Evolutionary conservation across 2,888 invertebrate species (phyloP).

Genomic region (Malthinus seriepunctatus): DNA sequence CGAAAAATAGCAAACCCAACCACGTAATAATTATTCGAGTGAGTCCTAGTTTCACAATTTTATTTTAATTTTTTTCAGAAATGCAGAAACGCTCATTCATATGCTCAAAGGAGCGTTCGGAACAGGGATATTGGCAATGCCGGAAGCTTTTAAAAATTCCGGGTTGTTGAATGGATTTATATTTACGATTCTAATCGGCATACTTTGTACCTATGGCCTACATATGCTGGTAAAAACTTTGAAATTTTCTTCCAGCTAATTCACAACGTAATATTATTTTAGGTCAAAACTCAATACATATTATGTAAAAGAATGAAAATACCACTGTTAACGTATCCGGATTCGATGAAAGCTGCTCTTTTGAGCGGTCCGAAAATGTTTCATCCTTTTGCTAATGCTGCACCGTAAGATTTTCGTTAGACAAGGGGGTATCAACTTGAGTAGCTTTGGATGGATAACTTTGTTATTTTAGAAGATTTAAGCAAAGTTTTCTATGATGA

Average conservation of each 20-base stretch:
- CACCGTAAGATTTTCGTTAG: constrained; percentile 31
- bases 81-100: constrained; percentile 81
- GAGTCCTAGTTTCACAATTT: not conserved
- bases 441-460: no score
- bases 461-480: no score
- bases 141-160: constrained; percentile 83
- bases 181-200: constrained; percentile 76
- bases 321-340: constrained; percentile 80
- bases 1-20: constrained; percentile 69
- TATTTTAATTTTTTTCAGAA: constrained; percentile 60
- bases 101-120: constrained; percentile 90
- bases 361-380: constrained; percentile 71
- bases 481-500: no score
- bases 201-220: constrained; percentile 84
- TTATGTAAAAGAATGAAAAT: constrained; percentile 68
- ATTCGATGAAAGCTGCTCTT: constrained; percentile 71
- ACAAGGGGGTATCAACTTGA: no score
- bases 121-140: constrained; percentile 93
- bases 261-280: not conserved
- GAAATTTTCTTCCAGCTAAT: constrained; percentile 31
- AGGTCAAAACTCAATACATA: constrained; percentile 57
- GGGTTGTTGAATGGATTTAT: constrained; percentile 79
- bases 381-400: constrained; percentile 60
- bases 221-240: constrained; percentile 83
- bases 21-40: constrained; percentile 68